Evolutionary conservation across 2,888 invertebrate species (phyloP).

Genomic region (Plutella xylostella): DNA sequence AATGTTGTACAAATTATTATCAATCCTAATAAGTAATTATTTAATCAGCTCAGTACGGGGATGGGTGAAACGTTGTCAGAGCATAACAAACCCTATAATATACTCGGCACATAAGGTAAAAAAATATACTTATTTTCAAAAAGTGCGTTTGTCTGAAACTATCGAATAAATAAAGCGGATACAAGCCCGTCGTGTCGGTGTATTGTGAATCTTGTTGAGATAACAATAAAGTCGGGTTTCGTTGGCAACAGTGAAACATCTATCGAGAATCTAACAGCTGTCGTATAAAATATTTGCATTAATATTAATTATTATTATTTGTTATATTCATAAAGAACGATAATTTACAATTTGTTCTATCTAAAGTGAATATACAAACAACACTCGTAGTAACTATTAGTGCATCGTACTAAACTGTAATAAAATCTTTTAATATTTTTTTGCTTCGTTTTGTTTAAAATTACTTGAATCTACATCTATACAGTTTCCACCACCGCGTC

Average conservation of each 20-base stretch:
- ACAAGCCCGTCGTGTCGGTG: no score
- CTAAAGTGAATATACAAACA: conserved; percentile 49
- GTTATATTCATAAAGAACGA: conserved; percentile 23
- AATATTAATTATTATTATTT: conserved; percentile 17
- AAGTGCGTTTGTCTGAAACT: no score
- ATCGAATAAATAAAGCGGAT: no score
- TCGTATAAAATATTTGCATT: conserved; percentile 31
- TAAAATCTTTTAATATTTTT: conserved; percentile 44
- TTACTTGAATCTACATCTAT: conserved; percentile 45
- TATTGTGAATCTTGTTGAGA: no score
- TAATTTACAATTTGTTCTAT: conserved; percentile 36
- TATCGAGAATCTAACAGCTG: conserved; percentile 21
- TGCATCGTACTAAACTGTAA: conserved; percentile 48
- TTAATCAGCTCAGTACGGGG: no score
- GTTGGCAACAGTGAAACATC: no score
- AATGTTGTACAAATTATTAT: conserved; percentile 4
- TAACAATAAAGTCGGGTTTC: not conserved
- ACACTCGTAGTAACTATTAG: conserved; percentile 40
- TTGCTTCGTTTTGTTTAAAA: conserved; percentile 33
- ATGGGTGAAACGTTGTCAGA: no score
- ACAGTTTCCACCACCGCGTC: conserved; percentile 53
- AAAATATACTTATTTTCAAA: no score
- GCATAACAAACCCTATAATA: no score
- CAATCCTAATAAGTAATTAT: conserved; percentile 2
- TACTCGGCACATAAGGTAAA: no score